Evolutionary conservation across 2,113 vertebrate species (phyloP), one percentile per base, ranked within the genome.

Genomic region (Tyto alba): DNA sequence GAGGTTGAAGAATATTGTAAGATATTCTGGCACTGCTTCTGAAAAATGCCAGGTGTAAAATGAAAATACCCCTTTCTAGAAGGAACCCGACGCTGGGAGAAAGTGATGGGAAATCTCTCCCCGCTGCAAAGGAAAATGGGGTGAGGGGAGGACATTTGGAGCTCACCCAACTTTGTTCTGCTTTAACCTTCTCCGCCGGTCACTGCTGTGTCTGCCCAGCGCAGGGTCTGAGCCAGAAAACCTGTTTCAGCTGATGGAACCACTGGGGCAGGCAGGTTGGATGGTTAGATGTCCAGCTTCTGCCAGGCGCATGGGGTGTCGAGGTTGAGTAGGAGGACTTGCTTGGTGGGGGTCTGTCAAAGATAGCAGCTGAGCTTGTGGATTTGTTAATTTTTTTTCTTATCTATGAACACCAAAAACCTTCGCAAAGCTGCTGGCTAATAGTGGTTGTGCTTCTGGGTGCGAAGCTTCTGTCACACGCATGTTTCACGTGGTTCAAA

Each of bases 401-500:
- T 36, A 20, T 21, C 32, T 40, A 1, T 10, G 56, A 13, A 11
- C 60, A 40, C 21, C 13, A 32, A 34, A 52, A 27, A 13, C 18
- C 13, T 55, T 74, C 0, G 4, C 69, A 13, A 34, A 72, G 41
- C 72, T 13, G 7, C 11, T 41, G 53, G 27, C 21, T 29, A 2
- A 30, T 23, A 53, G 27, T 2, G 3, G 62, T 17, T 0, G 0
- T 56, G 38, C 26, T 41, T 40, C 50, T n/a, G 27, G 40, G 68
- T 38, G 20, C 52, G n/a, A 38, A 82, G 52, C 43, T 68, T 15
- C 14, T 38, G 63, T 59, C 29, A 16, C 56, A 1, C 2, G 0
- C 0, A 0, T 8, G 25, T 27, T 73, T 60, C 40, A 10, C 8
- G 0, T 1, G 40, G 53, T 9, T 69, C 30, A 9, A 20, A 13